Evolutionary conservation across 2,888 invertebrate genomes (phyloP).

Genomic region (Plagodis dolabraria): DNA sequence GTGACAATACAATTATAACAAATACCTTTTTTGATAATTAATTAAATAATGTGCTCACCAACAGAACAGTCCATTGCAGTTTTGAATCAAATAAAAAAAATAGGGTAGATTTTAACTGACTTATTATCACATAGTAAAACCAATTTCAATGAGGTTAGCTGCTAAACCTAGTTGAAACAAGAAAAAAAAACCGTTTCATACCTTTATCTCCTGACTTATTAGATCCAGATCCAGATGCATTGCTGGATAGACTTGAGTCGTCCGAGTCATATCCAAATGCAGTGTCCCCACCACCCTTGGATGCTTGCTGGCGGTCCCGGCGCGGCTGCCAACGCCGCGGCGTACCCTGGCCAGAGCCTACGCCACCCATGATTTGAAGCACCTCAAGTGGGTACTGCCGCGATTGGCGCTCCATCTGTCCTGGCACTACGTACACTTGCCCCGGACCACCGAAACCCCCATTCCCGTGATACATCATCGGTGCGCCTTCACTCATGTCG

Average conservation of each 20-base stretch:
- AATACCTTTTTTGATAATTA: too few species aligned
- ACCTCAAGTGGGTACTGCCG: conserved; percentile 69
- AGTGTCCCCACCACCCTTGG: conserved; percentile 57
- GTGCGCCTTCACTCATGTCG: conserved; percentile 73
- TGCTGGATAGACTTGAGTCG: conserved; percentile 80
- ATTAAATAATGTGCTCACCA: too few species aligned
- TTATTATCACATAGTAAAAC: too few species aligned
- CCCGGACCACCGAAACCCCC: conserved; percentile 64
- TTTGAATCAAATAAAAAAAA: too few species aligned
- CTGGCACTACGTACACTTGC: conserved; percentile 62
- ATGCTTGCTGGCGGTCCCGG: conserved; percentile 54
- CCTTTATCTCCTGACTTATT: conserved; percentile 73
- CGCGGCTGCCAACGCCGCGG: conserved; percentile 63
- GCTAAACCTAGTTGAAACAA: too few species aligned
- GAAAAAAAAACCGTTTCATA: conserved; percentile 35
- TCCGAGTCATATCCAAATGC: conserved; percentile 79
- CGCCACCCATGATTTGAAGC: conserved; percentile 56
- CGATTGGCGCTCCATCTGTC: conserved; percentile 58
- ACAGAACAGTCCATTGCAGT: too few species aligned
- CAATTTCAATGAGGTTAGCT: too few species aligned
- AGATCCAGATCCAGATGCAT: conserved; percentile 77
- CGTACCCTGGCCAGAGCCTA: conserved; percentile 44
- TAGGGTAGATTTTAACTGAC: too few species aligned
- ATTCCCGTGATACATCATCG: conserved; percentile 71
- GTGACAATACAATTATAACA: too few species aligned